Conservation (phyloP, 92 coral and sea anemone genomes). For the Zoanthus sansibaricus region DNA sequence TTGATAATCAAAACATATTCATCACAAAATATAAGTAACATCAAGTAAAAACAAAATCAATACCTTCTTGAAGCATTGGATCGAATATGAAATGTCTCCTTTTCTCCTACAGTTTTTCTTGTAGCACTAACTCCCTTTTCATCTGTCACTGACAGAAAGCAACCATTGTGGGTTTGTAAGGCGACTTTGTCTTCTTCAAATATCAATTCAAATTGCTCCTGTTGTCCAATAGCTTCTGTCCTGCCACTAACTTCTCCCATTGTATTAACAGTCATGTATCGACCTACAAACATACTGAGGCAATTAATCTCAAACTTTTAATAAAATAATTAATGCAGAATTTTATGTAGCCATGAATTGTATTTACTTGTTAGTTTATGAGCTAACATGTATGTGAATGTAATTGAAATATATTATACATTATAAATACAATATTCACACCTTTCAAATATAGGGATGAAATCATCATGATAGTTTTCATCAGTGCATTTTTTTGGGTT, state of each 20-base stretch:
- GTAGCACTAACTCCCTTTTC: slow-evolving; percentile 80
- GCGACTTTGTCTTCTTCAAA: slow-evolving; percentile 93
- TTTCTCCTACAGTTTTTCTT: slow-evolving; percentile 80
- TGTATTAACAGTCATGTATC: slow-evolving; percentile 86
- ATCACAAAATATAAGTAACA: no score
- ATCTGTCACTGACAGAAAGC: slow-evolving; percentile 84
- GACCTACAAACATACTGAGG: slow-evolving; percentile 56
- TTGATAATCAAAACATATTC: no score
- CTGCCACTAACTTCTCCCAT: slow-evolving; percentile 94
- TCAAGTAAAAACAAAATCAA: neutral
- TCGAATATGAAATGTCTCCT: slow-evolving; percentile 85
- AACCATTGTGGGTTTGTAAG: slow-evolving; percentile 91
- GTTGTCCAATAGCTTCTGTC: slow-evolving; percentile 95
- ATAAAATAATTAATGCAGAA: neutral
- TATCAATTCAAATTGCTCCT: slow-evolving; percentile 87
- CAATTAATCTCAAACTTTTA: neutral
- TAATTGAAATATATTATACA: no score
- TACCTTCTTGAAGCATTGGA: slow-evolving; percentile 85
- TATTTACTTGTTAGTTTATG: no score
- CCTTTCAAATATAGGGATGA: no score
- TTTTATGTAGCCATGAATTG: no score
- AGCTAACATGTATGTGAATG: no score
- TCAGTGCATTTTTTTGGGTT: no score
- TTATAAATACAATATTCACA: no score
- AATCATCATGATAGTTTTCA: no score